Evolutionary conservation across 2,797 vertebrate species (phyloP), one percentile per base, ranked within the genome.

Genomic region (Siniperca undulata): DNA sequence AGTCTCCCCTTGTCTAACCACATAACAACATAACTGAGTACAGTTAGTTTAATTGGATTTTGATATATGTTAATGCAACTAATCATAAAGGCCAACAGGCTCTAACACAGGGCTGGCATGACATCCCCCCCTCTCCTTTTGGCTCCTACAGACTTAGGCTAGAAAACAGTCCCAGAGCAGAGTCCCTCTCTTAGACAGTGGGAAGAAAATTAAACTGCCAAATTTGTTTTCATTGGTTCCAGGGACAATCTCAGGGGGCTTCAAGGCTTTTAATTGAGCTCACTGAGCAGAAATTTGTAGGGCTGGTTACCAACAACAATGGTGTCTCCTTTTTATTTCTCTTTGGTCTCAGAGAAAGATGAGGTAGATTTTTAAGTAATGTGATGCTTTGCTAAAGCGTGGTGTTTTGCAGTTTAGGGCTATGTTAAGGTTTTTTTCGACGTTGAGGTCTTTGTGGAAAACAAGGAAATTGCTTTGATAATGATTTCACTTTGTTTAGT

Each of bases 141-240:
- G 87, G 91, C 93, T 94, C 91, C 92, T 86, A 87, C 89, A 92
- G 93, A 93, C 86, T 88, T 74, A 74, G 75, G 83, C 82, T 61
- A 78, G 87, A 81, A 84, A 89, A 78, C 84, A 80, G 91, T 95
- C 92, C 90, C 92, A 89, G 91, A 93, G 92, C 86, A 86, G 88
- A 92, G 85, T 92, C 91, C 92, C 91, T 94, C 94, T 94, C 88
- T 84, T 85, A 93, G 95, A 96, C 95, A 96, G 95, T 95, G 93
- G 95, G 93, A 95, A 94, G 95, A 96, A 96, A 96, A 96, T 96
- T 95, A 96, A 97, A 96, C 95, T 96, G 94, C 92, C 94, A 95
- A 95, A 96, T 96, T 95, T 96, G 95, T 96, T 96, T 96, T 96
- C 95, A 95, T 95, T 96, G 96, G 96, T 96, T 96, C 93, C 91